A percentile compares a stretch with the other conserved stretches of the same genome.
Evolutionary conservation across 2,113 vertebrate species (phyloP).

Genomic region (Crypturellus undulatus): DNA sequence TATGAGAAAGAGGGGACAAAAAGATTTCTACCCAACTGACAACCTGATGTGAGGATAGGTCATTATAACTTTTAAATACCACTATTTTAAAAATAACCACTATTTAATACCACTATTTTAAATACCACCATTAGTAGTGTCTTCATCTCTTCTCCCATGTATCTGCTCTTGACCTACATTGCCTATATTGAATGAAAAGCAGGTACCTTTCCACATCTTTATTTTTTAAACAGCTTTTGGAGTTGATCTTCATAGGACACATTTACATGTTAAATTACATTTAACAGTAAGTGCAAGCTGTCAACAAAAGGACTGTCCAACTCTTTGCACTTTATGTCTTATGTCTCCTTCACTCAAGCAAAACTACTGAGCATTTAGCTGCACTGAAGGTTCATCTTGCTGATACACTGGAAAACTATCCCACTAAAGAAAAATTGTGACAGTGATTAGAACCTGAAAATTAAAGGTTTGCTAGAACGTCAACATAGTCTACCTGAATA

Average conservation of each 20-base stretch:
- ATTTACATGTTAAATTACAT: background rate
- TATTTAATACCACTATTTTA: background rate
- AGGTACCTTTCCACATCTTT: background rate
- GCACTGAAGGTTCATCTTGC: background rate
- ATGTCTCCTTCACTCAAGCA: background rate
- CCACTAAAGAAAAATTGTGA: background rate
- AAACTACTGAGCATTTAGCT: background rate
- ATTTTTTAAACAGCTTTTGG: background rate
- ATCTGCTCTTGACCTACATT: background rate
- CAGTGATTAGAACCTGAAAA: background rate
- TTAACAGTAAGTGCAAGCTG: background rate
- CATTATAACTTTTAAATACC: constrained; percentile 11
- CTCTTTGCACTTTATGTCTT: background rate
- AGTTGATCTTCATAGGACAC: background rate
- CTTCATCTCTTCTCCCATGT: background rate
- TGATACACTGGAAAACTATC: constrained; percentile 1
- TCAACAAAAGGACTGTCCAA: background rate
- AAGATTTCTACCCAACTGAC: constrained; percentile 33
- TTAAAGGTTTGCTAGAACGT: background rate
- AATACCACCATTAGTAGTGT: background rate
- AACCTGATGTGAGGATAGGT: constrained; percentile 5
- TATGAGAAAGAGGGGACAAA: constrained; percentile 2
- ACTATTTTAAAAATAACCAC: too few species aligned
- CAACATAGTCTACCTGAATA: background rate
- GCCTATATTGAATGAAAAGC: background rate